Evolutionary conservation across 2,888 invertebrate species (phyloP), one percentile per base, ranked within the genome.

Genomic region (Spatulosminthurus flaviceps): DNA sequence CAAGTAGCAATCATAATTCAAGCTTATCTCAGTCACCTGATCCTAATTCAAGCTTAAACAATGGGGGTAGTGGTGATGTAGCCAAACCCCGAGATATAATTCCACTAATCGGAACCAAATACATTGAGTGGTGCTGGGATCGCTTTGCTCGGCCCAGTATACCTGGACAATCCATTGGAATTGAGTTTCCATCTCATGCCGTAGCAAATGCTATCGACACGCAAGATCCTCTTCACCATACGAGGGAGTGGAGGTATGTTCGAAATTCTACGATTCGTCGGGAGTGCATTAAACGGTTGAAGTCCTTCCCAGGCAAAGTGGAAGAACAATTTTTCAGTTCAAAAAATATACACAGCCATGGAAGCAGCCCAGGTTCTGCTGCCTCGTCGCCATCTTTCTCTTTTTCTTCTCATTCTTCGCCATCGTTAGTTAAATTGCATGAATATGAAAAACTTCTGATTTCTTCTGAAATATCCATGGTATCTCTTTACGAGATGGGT

Each of bases 211-310:
- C 22, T 21, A 51, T 66, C 43, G 81, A 81, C 70, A 61, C 81
- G 34, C 82, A 74, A 67, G 81, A 81, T 72, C 81, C 79, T 60
- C 88, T 89, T 74, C 90, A 91, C 87, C 92, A 93, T 86, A 92
- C 92, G 86, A 90, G 93, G 42, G 91, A 90, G 86, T 94, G 93
- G 92, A 91, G 93, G 86, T 90, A 90, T 86, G 86, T 89, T 66
- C 87, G 96, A 82, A 97, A 97, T 88, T 90, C 90, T 72, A 89
- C 89, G 29, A 91, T 95, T 79, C 89, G 94, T 34, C 87, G 88
- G 26, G 92, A 82, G n/a, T 85, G 85, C 67, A 82, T 85, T 51
- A 81, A 80, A 19, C 73, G 78, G 34, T n/a, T 29, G 0, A 79
- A 84, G 76, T 87, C 90, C 84, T 88, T 88, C 43, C 90, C 90